Percentiles rank a stretch among this genome's conserved stretches.
These are phyloP conservation scores for Melanchra persicariae DNA, from an alignment of 2,888 invertebrate species.

Conservation along the genomic window DNA sequence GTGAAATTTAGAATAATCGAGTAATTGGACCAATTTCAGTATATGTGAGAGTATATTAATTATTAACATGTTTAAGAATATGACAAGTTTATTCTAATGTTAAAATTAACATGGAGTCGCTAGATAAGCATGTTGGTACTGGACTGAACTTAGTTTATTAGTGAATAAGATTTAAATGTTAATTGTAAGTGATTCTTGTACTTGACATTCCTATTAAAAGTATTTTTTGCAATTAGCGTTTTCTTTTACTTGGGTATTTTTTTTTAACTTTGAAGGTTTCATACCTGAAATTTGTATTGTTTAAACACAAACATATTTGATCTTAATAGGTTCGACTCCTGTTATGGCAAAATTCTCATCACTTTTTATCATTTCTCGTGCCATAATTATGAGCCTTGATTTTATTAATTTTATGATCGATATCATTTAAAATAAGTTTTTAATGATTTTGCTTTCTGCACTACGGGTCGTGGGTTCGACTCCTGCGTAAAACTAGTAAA, in stretches of 20 bases:
- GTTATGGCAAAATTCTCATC: neutral
- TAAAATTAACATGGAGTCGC: slow-evolving; percentile 7
- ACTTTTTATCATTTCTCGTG: neutral
- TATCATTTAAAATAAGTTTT: no score
- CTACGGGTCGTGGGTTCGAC: neutral
- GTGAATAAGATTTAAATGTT: slow-evolving; percentile 36
- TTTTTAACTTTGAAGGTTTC: slow-evolving; percentile 6
- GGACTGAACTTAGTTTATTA: slow-evolving; percentile 35
- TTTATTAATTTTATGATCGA: no score
- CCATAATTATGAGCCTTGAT: no score
- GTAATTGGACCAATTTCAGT: slow-evolving; percentile 33
- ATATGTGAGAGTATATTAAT: slow-evolving; percentile 8
- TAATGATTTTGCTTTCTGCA: no score
- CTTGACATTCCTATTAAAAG: slow-evolving; percentile 55
- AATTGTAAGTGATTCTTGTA: slow-evolving; percentile 27
- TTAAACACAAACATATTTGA: no score
- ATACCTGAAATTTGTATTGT: neutral
- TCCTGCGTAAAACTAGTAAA: neutral
- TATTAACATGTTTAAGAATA: neutral
- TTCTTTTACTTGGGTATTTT: slow-evolving; percentile 10
- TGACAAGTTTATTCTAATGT: neutral
- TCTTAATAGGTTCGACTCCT: neutral
- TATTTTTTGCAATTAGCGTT: slow-evolving; percentile 38
- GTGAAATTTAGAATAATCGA: neutral
- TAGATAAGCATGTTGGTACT: neutral